Conservation (phyloP, 2,888 invertebrate genomes). For the Chymomyza procnemis region DNA sequence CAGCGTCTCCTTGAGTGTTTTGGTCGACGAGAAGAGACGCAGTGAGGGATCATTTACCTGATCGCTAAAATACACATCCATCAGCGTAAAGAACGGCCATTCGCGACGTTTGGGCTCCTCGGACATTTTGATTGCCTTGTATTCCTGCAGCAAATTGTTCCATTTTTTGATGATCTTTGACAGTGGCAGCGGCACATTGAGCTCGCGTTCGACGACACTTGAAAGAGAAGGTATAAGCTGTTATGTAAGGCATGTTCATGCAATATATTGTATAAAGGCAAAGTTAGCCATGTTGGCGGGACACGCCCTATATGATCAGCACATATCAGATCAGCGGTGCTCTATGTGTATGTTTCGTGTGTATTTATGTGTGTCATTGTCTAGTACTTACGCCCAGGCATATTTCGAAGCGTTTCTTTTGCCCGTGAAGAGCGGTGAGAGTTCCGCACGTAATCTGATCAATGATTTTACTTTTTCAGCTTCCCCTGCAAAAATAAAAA, state of each 20-base stretch:
- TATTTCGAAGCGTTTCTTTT: slow-evolving; percentile 79
- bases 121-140: slow-evolving; percentile 79
- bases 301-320: background rate
- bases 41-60: slow-evolving; percentile 79
- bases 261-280: no score
- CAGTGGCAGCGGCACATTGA: slow-evolving; percentile 78
- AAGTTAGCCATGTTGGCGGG: background rate
- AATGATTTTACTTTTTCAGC: slow-evolving; percentile 79
- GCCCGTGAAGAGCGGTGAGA: slow-evolving; percentile 79
- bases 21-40: slow-evolving; percentile 78
- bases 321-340: background rate
- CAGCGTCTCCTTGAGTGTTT: slow-evolving; percentile 78
- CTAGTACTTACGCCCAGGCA: slow-evolving; percentile 79
- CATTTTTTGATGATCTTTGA: slow-evolving; percentile 79
- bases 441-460: slow-evolving; percentile 78
- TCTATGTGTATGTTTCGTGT: background rate
- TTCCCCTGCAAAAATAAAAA: slow-evolving; percentile 74
- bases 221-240: background rate
- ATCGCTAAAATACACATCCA: slow-evolving; percentile 79
- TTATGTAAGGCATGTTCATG: background rate
- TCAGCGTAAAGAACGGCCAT: slow-evolving; percentile 79
- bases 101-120: slow-evolving; percentile 79
- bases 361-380: slow-evolving; percentile 3
- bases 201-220: slow-evolving; percentile 78
- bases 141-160: slow-evolving; percentile 79